Evolutionary conservation across 2,888 invertebrate genomes (phyloP).

Genomic region (Cheilosia soror): DNA sequence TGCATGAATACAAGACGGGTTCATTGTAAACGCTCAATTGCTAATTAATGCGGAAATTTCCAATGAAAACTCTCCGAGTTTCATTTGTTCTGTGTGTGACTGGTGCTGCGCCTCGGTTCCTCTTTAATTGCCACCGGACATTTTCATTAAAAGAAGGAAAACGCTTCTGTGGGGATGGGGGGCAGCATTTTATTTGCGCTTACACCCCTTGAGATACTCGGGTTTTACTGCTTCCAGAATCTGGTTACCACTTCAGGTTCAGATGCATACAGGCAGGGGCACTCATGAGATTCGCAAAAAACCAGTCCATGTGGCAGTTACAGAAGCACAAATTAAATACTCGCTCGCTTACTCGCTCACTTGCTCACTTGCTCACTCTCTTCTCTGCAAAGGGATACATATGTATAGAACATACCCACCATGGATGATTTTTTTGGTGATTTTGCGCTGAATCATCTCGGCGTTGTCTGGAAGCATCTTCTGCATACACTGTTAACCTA

Average conservation of each 20-base stretch:
- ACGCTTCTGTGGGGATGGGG: not conserved
- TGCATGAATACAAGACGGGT: conserved; percentile 21
- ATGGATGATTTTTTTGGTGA: conserved; percentile 59
- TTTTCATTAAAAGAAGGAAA: conserved; percentile 61
- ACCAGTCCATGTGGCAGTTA: conserved; percentile 58
- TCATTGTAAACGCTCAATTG: conserved; percentile 68
- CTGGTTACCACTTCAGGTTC: conserved; percentile 37
- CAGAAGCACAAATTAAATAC: not conserved
- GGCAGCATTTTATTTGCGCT: conserved; percentile 14
- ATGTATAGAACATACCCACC: conserved; percentile 31
- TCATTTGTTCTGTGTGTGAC: conserved; percentile 4
- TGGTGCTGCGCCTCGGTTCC: conserved; percentile 2
- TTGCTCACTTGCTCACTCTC: not conserved
- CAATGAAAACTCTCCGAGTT: conserved; percentile 66
- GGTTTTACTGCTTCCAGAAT: conserved; percentile 4
- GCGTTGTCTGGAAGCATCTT: conserved; percentile 23
- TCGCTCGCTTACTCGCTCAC: not conserved
- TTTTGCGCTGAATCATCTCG: conserved; percentile 62
- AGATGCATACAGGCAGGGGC: not conserved
- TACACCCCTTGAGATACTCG: conserved; percentile 39
- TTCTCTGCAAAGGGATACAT: not conserved
- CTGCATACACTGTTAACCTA: conserved; percentile 62
- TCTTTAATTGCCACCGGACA: conserved; percentile 71
- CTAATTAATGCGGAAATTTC: conserved; percentile 75
- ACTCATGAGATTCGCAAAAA: conserved; percentile 45